Evolutionary conservation across 2,113 vertebrate genomes (phyloP), one percentile per base, ranked within the genome.

Genomic region (Steatornis caripensis): DNA sequence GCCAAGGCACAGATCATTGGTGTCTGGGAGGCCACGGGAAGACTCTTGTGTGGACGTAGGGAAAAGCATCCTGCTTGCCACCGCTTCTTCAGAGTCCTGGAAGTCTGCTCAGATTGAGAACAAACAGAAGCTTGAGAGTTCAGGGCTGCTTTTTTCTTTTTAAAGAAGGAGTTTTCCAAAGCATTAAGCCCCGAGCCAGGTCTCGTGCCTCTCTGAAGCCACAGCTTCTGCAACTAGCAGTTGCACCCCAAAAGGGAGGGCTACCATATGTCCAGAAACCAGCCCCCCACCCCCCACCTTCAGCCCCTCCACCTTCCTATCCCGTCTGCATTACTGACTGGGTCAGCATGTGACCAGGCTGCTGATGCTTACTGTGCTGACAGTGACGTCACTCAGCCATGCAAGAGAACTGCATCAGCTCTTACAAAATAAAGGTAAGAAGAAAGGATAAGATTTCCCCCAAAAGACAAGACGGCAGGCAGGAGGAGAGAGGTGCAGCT

Each of bases 341-440:
- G 99, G 98, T 98, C 98, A 99, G 98, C 99, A 99, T 99, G 99
- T 99, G 99, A 99, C 98, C 98, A 98, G 98, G 99, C 99, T 99
- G 99, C 99, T 99, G 99, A 99, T 99, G 99, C 99, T 99, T 99
- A 98, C 98, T 98, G 98, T 98, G 98, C 98, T 99, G 98, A 98
- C 98, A 99, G 99, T 99, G 99, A 99, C 99, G 99, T 99, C 99
- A 99, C 98, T 98, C 95, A 96, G 98, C 97, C 96, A 97, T 98
- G 97, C 98, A 97, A 98, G 88, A 97, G 89, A 98, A 98, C 98
- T 97, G 97, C 98, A 98, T 97, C 98, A 98, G 97, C 96, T 96
- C 96, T 98, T 97, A 97, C 97, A 94, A 98, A 96, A 96, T 89
- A 94, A 97, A 97, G 97, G 84, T 93, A 97, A 97, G 95, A 96